Base-by-base conservation (phyloP, 2,113 vertebrate genomes). In the Gnathonemus echidnorhynchus region DNA sequence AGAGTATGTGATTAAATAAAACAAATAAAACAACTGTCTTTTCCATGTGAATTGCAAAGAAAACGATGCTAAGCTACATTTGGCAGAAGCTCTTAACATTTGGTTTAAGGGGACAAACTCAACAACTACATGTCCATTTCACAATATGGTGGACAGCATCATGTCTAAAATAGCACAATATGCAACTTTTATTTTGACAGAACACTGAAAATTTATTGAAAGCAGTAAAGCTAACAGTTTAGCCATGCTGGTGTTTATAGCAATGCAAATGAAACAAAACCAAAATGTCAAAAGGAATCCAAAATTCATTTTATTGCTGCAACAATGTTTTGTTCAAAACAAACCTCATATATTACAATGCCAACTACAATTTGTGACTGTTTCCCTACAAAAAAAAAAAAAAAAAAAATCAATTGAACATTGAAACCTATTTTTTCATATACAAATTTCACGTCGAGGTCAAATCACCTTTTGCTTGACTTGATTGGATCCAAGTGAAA, bases 261-360 rank as follows among this genome's bases (percentile, higher is more conserved):
- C 24, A 27, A 58, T 35, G 50, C 7, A 13, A 70, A 87, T 70
- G 15, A 87, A 56, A 87, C 50, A 35, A 49, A 56, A 27, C 48
- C 19, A 6, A 53, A 17, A 87, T 49, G n/a, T 48, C 80, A 52
- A 89, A 53, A 58, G 77, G 46, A 77, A 56, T 50, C 48, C 89
- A 74, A 87, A 86, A 87, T 52, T 35, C 17, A 7, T n/a, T 49
- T 89, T 62, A 87, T 70, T 86, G 84, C 53, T 89, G 27, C 24
- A 86, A 17, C 89, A 62, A 70, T 48, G 58, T 48, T 58, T 85
- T 39, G 83, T 87, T 50, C 21, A 24, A 74, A 87, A 87, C 50
- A 52, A 70, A 19, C 56, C 39, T 85, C 8, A 87, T 74, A 83
- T 49, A 80, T 45, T 45, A 89, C 46, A 89, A 88, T 52, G 49